phyloP scores from a whole-genome alignment of 2,113 vertebrate species.

The Cyanoramphus novaezelandiae region DNA sequence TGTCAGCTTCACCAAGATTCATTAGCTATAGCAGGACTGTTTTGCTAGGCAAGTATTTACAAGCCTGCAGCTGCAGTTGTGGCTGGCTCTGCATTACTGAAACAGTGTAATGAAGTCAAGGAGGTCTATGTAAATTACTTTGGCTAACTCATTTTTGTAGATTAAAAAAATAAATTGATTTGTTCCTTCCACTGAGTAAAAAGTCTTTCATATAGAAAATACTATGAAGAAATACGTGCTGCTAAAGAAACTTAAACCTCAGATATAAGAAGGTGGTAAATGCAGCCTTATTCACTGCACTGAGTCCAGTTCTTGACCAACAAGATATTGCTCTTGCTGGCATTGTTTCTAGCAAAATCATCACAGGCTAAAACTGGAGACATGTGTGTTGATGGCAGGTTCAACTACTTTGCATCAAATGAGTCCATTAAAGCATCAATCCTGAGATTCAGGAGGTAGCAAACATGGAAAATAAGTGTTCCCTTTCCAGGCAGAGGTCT shows the following conservation, averaged over 20 bases:
- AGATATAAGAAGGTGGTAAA: neutral
- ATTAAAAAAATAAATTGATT: constrained; percentile 21
- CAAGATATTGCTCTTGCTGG: neutral
- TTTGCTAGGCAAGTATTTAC: constrained; percentile 28
- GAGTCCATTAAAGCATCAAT: neutral
- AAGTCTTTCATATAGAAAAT: neutral
- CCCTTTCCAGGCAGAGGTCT: neutral
- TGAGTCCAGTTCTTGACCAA: neutral
- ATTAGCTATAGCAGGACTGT: neutral
- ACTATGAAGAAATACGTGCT: neutral
- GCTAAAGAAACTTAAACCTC: neutral
- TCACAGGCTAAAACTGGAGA: neutral
- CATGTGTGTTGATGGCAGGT: neutral
- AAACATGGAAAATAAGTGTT: neutral
- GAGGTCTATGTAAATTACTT: neutral
- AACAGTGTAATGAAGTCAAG: neutral
- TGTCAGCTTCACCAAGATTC: neutral
- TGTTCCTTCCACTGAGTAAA: neutral
- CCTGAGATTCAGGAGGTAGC: neutral
- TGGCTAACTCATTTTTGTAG: neutral
- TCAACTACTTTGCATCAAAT: neutral
- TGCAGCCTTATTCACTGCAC: neutral
- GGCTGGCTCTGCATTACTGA: neutral
- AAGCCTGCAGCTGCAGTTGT: neutral
- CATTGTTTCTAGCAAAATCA: neutral